Evolutionary conservation across 1,140 invertebrate genomes (phyloP), one percentile per base, ranked within the genome.

Genomic region (Rhizoglyphus robini): DNA sequence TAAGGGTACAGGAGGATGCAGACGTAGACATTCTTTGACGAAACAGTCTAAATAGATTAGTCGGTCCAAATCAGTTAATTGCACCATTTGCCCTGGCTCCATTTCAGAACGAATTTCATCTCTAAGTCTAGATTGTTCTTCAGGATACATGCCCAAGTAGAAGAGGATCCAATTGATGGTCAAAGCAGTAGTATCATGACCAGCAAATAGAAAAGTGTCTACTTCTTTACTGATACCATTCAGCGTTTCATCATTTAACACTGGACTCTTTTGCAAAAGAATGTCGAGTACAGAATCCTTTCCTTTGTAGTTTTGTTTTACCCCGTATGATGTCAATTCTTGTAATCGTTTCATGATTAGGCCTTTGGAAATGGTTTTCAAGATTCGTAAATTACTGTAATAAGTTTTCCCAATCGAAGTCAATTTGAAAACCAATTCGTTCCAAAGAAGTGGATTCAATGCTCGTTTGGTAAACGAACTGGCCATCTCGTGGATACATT

Each of bases 71-170:
- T 86, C 85, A 0, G 80, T 83, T 0, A 65, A 29, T 11, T 59
- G 20, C 8, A 15, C 23, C n/a, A 32, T 30, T 13, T 15, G 4
- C 4, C 36, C 20, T 4, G 20, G 30, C 4, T 27, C 60, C n/a
- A 65, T 81, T 75, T 2, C 72, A 69, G 86, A 72, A 71, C 90
- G 87, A 65, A 93, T 83, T 79, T 93, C 88, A 48, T 82, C 79
- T 66, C 87, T 85, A 0, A 86, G 86, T 75, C 84, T 86, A 80
- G 4, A 4, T 71, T 92, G 88, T 1, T 90, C 81, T n/a, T 88
- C 80, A 23, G 85, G 88, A 72, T 87, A 80, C 38, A 84, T 73
- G 0, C 89, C 80, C 68, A 93, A 75, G 68, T 86, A 84, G 58
- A 89, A 81, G 60, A 93, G 70, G 2, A 75, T 73, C 80, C 80